phyloP scores from a whole-genome alignment of 1,140 invertebrate species.

The Arion vulgaris region DNA sequence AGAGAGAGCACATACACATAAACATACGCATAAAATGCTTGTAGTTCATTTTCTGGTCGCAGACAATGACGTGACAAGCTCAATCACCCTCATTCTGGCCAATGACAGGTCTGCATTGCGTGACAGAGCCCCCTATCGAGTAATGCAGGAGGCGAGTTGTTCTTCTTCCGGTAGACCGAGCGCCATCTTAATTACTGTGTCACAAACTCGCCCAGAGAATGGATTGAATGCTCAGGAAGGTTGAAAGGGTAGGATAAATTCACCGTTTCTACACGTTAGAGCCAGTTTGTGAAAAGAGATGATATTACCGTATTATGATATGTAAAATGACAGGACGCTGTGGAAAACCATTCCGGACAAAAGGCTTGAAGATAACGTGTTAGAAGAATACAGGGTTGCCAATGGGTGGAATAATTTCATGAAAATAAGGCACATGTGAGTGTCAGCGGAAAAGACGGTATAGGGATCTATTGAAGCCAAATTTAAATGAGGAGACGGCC shows the following conservation, averaged over 20 bases:
- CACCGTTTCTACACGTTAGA: not conserved
- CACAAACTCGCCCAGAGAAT: not conserved
- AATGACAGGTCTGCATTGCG: constrained; percentile 16
- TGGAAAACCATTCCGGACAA: too few relatives aligned
- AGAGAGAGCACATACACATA: not conserved
- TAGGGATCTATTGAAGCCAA: too few relatives aligned
- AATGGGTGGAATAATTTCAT: too few relatives aligned
- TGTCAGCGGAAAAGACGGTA: too few relatives aligned
- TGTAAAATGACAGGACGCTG: too few relatives aligned
- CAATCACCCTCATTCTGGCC: not conserved
- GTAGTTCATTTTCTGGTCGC: not conserved
- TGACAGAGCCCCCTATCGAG: constrained; percentile 9
- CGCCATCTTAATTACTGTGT: constrained; percentile 13
- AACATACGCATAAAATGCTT: not conserved
- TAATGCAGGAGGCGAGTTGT: constrained; percentile 10
- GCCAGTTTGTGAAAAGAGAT: not conserved
- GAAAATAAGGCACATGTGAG: too few relatives aligned
- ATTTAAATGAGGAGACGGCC: too few relatives aligned
- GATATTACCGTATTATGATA: not conserved
- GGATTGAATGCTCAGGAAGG: not conserved
- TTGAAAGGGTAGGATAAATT: not conserved
- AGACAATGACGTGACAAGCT: not conserved
- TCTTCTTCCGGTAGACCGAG: not conserved
- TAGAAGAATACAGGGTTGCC: too few relatives aligned
- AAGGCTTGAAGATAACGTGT: too few relatives aligned